Evolutionary conservation across 2,797 vertebrate species (phyloP).

Genomic region (Anguilla anguilla): DNA sequence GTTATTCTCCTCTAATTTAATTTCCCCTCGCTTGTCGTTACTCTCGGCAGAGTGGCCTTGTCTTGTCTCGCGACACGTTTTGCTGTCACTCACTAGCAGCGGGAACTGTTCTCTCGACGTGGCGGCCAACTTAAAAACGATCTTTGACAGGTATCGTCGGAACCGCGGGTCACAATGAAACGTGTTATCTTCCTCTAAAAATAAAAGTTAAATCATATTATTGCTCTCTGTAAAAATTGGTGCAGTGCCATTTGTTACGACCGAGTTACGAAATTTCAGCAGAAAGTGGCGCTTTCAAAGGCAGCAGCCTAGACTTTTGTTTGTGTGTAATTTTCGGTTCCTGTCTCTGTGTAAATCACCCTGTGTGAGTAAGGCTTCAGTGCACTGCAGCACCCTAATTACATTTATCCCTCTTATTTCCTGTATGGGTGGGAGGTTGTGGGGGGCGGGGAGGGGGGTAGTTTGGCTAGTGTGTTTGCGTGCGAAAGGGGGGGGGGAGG

Average conservation of each 20-base stretch:
- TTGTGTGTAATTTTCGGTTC: slow-evolving; percentile 58
- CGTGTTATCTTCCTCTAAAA: not conserved
- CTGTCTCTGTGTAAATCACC: slow-evolving; percentile 29
- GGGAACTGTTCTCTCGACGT: not conserved
- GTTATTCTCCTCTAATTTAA: slow-evolving; percentile 28
- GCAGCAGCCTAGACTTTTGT: slow-evolving; percentile 18
- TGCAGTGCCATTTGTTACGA: not conserved
- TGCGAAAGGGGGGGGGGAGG: not conserved
- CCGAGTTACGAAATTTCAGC: not conserved
- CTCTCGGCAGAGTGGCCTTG: slow-evolving; percentile 3
- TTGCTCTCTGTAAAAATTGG: not conserved
- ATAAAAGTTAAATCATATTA: not conserved
- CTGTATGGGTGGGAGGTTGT: slow-evolving; percentile 39
- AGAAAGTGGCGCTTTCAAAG: not conserved
- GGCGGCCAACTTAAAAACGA: not conserved
- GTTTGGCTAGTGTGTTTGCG: not conserved
- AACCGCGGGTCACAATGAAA: not conserved
- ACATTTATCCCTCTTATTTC: slow-evolving; percentile 61
- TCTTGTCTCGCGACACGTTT: not conserved
- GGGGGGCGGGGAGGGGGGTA: not conserved
- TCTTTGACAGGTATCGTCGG: not conserved
- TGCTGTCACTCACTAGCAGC: not conserved
- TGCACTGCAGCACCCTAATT: slow-evolving; percentile 56
- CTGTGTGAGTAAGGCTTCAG: slow-evolving; percentile 43
- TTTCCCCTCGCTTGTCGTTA: slow-evolving; percentile 40